Conservation (phyloP, 2,888 invertebrate genomes). For the Luperina nickerlii region DNA sequence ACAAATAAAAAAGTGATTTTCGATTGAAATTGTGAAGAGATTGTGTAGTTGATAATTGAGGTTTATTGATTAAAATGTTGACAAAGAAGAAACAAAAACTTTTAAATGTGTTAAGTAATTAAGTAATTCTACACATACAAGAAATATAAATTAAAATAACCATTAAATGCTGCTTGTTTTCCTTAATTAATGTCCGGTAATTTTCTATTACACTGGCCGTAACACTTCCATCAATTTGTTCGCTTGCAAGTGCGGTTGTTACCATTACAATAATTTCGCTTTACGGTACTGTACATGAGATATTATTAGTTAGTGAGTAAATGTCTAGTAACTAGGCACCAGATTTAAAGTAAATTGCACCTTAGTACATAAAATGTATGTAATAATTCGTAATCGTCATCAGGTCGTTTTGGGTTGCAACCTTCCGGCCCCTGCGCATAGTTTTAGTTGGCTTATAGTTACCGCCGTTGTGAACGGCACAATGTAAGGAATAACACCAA, state of each 20-base stretch:
- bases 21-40: background rate
- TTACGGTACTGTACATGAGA: constrained; percentile 84
- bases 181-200: background rate
- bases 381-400: constrained; percentile 64
- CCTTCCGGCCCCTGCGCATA: constrained; percentile 70
- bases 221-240: constrained; percentile 18
- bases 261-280: constrained; percentile 65
- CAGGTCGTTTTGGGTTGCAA: constrained; percentile 77
- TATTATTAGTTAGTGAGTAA: constrained; percentile 82
- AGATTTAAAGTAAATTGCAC: constrained; percentile 78
- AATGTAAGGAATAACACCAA: constrained; percentile 88
- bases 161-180: background rate
- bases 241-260: constrained; percentile 57
- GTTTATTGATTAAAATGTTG: background rate
- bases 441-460: constrained; percentile 82
- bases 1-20: background rate
- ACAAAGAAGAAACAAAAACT: background rate
- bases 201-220: constrained; percentile 26
- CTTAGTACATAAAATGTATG: constrained; percentile 75
- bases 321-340: constrained; percentile 73
- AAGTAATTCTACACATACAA: constrained; percentile 1
- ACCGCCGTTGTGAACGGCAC: constrained; percentile 83
- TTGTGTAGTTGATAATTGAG: constrained; percentile 23
- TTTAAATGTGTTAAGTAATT: background rate
- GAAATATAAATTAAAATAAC: background rate